Conservation (phyloP, 1,140 invertebrate species). For the Drosophila obscura region DNA sequence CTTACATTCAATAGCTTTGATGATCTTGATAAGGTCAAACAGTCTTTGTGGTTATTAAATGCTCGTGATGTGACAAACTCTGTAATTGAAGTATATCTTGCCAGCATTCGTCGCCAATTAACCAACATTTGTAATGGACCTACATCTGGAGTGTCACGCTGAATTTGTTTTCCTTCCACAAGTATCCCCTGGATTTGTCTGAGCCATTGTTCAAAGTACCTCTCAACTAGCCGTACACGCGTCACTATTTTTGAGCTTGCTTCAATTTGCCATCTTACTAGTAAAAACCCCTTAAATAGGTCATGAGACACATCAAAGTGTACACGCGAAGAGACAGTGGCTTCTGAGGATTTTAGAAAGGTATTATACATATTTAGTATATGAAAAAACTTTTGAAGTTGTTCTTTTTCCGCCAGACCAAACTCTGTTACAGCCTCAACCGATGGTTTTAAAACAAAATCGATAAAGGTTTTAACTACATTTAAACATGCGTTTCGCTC, state of each 20-base stretch:
- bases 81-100: slow-evolving; percentile 91
- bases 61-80: slow-evolving; percentile 89
- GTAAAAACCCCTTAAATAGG: slow-evolving; percentile 67
- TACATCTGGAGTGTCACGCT: slow-evolving; percentile 91
- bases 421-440: slow-evolving; percentile 85
- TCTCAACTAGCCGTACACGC: slow-evolving; percentile 58
- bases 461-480: slow-evolving; percentile 84
- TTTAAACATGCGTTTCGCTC: slow-evolving; percentile 79
- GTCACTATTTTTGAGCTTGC: slow-evolving; percentile 59
- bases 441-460: slow-evolving; percentile 84
- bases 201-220: slow-evolving; percentile 66
- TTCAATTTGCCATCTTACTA: slow-evolving; percentile 72
- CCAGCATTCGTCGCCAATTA: slow-evolving; percentile 91
- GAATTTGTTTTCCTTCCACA: slow-evolving; percentile 87
- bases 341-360: slow-evolving; percentile 79
- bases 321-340: slow-evolving; percentile 50
- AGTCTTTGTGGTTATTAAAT: slow-evolving; percentile 87
- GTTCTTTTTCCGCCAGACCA: slow-evolving; percentile 85
- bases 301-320: slow-evolving; percentile 61
- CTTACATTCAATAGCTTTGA: slow-evolving; percentile 89
- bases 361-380: slow-evolving; percentile 85
- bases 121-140: slow-evolving; percentile 92
- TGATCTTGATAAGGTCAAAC: slow-evolving; percentile 88
- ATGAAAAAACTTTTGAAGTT: slow-evolving; percentile 85
- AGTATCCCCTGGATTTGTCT: slow-evolving; percentile 80